Percentiles rank a stretch among this genome's conserved stretches.
Conservation (phyloP, 2,113 vertebrate genomes). For the Channa argus region DNA sequence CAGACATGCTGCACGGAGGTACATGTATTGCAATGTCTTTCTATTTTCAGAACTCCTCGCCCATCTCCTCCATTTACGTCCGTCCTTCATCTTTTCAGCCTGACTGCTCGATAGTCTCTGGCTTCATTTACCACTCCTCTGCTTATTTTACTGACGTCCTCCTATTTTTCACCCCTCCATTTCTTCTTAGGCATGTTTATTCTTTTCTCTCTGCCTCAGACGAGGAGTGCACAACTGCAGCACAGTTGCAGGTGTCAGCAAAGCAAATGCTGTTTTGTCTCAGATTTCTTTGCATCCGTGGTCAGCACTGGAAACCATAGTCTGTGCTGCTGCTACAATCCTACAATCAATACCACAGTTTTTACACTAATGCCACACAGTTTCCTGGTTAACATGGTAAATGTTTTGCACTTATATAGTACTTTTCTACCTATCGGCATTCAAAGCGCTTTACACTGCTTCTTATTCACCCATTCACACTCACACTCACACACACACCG, state of each 20-base stretch:
- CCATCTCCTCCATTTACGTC: conserved; percentile 49
- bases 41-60: conserved; percentile 50
- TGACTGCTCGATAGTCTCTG: conserved; percentile 52
- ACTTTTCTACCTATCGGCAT: too few relatives aligned
- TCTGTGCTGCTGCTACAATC: conserved; percentile 12
- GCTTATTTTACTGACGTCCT: conserved; percentile 23
- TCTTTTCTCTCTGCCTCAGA: conserved; percentile 10
- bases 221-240: conserved; percentile 45
- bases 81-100: conserved; percentile 66
- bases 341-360: conserved; percentile 8
- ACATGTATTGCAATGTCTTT: conserved; percentile 31
- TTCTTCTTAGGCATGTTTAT: conserved; percentile 44
- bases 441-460: too few relatives aligned
- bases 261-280: conserved; percentile 34
- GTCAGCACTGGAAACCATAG: conserved; percentile 26
- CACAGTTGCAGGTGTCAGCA: conserved; percentile 63
- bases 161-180: conserved; percentile 20
- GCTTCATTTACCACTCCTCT: conserved; percentile 42
- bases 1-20: too few relatives aligned
- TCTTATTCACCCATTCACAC: too few relatives aligned
- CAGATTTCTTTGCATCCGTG: conserved; percentile 9
- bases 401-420: too few relatives aligned
- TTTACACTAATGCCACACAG: background rate
- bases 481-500: too few relatives aligned
- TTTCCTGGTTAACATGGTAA: background rate